phyloP scores from a whole-genome alignment of 2,797 vertebrate species.

The Mormyrus hasselquistii region DNA sequence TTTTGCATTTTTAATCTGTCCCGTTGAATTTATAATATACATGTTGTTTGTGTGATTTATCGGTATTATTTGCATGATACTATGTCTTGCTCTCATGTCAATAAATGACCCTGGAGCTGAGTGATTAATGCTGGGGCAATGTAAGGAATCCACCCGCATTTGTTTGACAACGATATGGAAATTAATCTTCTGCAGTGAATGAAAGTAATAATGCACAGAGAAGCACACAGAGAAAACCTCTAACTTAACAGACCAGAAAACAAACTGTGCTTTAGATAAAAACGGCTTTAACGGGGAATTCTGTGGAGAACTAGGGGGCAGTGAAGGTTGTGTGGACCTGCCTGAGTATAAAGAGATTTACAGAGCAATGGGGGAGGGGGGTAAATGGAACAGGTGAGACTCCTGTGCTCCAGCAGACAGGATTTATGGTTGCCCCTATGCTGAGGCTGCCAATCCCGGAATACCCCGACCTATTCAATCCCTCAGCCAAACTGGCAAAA shows the following conservation, averaged over 20 bases:
- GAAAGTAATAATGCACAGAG: not conserved
- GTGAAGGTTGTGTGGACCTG: not conserved
- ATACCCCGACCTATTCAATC: not conserved
- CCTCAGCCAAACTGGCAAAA: not conserved
- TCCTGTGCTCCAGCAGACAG: not conserved
- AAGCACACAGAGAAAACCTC: not conserved
- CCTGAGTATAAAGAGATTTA: not conserved
- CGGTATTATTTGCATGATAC: not conserved
- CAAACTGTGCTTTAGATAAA: not conserved
- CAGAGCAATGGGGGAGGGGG: not conserved
- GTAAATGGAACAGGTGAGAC: not conserved
- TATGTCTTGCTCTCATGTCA: slow-evolving; percentile 2
- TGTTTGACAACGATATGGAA: not conserved
- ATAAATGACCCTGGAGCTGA: not conserved
- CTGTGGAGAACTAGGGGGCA: not conserved
- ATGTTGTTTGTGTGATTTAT: not conserved
- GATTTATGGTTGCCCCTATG: not conserved
- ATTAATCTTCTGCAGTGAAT: not conserved
- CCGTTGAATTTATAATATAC: slow-evolving; percentile 2
- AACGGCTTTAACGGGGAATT: not conserved
- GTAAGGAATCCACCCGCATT: not conserved
- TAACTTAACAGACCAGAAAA: slow-evolving; percentile 7
- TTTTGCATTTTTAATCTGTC: not conserved
- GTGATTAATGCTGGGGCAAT: not conserved
- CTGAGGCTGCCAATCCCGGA: not conserved